phyloP scores from a whole-genome alignment of 2,888 invertebrate species.

The Pantelozetes paolii region DNA sequence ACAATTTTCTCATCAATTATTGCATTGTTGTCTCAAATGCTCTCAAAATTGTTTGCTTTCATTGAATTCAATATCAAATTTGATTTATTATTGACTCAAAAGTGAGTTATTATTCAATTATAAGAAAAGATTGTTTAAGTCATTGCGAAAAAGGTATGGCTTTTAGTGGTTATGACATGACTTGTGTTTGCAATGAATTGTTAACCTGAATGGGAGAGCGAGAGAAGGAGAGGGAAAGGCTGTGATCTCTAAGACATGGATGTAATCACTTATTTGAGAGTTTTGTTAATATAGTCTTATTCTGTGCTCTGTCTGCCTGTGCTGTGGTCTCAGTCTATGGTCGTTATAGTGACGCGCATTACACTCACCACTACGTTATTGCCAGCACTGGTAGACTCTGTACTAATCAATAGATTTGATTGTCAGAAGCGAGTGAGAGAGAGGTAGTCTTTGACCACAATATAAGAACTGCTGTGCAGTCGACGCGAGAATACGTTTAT shows the following conservation, averaged over 20 bases:
- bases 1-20: neutral
- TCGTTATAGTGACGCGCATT: conserved; percentile 12
- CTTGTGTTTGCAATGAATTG: too few relatives aligned
- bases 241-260: too few relatives aligned
- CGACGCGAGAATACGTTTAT: too few relatives aligned
- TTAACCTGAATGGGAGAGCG: too few relatives aligned
- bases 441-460: neutral
- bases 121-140: neutral
- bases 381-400: neutral
- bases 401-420: conserved; percentile 26
- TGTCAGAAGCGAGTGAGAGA: neutral
- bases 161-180: neutral
- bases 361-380: neutral
- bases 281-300: neutral
- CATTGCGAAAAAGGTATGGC: too few relatives aligned
- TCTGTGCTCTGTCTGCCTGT: neutral
- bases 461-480: neutral
- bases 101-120: neutral
- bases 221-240: too few relatives aligned
- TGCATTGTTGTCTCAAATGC: too few relatives aligned
- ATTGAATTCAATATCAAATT: too few relatives aligned
- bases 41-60: too few relatives aligned
- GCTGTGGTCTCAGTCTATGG: neutral
- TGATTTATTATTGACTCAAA: neutral
- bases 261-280: too few relatives aligned